These are phyloP conservation scores for Podiceps cristatus DNA, from an alignment of 2,113 vertebrate genomes.

Conservation along the genomic window DNA sequence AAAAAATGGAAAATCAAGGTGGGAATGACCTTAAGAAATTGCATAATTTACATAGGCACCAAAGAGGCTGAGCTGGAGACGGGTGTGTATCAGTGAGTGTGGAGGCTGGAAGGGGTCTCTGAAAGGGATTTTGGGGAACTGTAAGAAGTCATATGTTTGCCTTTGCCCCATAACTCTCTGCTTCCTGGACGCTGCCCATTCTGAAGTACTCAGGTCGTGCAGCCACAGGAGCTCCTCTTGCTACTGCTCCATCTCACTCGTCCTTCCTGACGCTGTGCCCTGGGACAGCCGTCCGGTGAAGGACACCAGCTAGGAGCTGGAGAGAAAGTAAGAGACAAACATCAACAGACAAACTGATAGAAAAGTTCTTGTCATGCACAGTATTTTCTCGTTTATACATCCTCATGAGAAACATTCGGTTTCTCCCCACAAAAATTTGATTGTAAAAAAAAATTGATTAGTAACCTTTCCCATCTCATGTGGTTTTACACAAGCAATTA, in stretches of 20 bases:
- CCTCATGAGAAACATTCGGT: background rate
- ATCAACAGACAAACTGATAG: background rate
- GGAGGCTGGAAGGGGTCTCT: background rate
- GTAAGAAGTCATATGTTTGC: background rate
- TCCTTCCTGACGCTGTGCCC: background rate
- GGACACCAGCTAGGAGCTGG: background rate
- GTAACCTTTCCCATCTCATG: background rate
- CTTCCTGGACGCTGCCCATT: background rate
- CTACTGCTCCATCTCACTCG: background rate
- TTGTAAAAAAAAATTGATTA: background rate
- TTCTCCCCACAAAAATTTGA: background rate
- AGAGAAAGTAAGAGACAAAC: background rate
- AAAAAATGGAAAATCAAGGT: background rate
- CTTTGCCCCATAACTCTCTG: background rate
- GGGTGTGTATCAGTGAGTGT: background rate
- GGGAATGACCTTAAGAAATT: background rate
- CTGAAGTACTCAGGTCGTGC: background rate
- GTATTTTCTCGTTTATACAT: background rate
- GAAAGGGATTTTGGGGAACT: background rate
- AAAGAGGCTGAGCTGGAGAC: background rate
- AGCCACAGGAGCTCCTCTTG: background rate
- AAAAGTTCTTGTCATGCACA: background rate
- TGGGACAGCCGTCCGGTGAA: background rate
- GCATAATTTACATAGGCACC: background rate
- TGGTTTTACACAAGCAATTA: background rate